Percentiles rank a stretch among this genome's conserved stretches.
These are phyloP conservation scores for Vespertilio murinus DNA, from an alignment of 2,797 vertebrate species.

Conservation along the genomic window DNA sequence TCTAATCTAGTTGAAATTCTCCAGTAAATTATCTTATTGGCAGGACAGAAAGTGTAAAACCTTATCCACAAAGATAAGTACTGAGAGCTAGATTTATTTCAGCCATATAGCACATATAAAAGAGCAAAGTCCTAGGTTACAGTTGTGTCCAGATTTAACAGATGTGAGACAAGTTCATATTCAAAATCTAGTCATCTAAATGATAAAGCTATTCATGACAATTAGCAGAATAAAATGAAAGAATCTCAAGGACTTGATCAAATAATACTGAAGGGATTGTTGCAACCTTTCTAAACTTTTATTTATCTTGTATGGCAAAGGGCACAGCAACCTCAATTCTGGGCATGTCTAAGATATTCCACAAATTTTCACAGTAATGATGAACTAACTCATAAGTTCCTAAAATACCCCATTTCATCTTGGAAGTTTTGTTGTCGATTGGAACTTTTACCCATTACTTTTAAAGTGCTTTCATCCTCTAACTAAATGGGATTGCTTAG, in stretches of 20 bases:
- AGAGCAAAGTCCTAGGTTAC: neutral
- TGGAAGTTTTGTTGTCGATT: too few species aligned
- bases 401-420: neutral
- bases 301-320: neutral
- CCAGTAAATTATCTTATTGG: neutral
- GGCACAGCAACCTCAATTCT: neutral
- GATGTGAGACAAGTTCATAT: neutral
- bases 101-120: neutral
- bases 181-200: conserved; percentile 7
- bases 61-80: neutral
- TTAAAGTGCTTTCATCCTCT: neutral
- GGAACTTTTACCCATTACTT: neutral
- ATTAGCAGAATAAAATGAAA: neutral
- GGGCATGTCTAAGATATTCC: neutral
- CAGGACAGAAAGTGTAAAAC: neutral
- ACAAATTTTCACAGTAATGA: neutral
- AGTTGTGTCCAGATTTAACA: neutral
- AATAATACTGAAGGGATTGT: neutral
- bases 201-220: neutral
- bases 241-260: neutral
- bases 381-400: neutral
- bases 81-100: neutral
- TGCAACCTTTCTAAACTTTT: neutral
- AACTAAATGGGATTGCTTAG: neutral
- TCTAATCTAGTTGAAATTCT: neutral